Evolutionary conservation across 1,140 invertebrate genomes (phyloP), one percentile per base, ranked within the genome.

Genomic region (Druon quercuslanigerum): DNA sequence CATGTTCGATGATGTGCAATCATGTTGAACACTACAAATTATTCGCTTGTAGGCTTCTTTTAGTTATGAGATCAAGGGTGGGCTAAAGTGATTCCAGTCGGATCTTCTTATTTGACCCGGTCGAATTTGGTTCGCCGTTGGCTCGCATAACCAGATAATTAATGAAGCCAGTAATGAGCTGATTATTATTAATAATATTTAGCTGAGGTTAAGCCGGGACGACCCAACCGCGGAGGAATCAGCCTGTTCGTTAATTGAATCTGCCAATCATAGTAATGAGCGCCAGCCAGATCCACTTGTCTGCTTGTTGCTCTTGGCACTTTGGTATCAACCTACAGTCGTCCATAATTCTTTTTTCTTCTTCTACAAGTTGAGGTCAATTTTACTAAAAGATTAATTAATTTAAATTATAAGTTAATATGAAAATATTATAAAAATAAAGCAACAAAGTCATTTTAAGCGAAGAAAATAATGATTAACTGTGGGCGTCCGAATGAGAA

Each of bases 121-220:
- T 80, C 79, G 82, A 80, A 73, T 78, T 74, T 80, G 79, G 76
- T 40, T 79, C 77, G 77, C 83, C 66, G 75, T 72, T 82, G 71
- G 73, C 79, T 83, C 75, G 75, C 78, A 79, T 75, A 78, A 84
- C 75, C 78, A 76, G 86, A 89, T 91, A 91, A 91, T 91, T 91
- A 91, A 91, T 91, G 88, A 86, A 89, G 85, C 86, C 83, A 81
- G 88, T 91, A 91, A 91, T 91, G 89, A 90, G 90, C 87, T 90
- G 90, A 91, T 91, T 91, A 91, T 91, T 91, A 91, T 91, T 91
- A 91, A 91, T 91, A 91, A 90, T 91, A 90, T 91, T 91, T 91
- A 91, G 90, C 83, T 84, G 86, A 83, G 89, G 89, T 91, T 90
- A 91, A 91, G 86, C 88, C 87, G 83, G 82, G 81, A 82, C 86